Base-by-base conservation (phyloP, 1,140 invertebrate species). In the Manduca sexta region DNA sequence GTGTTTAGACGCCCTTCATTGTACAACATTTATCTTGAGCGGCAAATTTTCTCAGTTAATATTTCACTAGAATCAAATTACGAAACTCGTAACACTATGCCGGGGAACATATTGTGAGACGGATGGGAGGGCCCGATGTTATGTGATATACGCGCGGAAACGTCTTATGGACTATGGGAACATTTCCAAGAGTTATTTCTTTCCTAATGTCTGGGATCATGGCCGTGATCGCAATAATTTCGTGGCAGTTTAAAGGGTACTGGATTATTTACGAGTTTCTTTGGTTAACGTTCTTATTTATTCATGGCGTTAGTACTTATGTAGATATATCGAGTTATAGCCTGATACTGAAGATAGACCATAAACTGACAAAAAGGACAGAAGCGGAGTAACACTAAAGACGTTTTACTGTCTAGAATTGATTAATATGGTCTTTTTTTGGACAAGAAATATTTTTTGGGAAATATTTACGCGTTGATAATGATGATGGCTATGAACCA, bases 61-160 rank as follows among this genome's bases (percentile, higher is more conserved):
- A 78, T 75, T 74, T 75, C 68, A 75, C 60, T 46, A 49, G 74
- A 77, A 75, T 75, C 68, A 77, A 80, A 77, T 77, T 77, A 77
- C 75, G 71, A 48, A 66, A 64, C 60, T 66, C 73, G 55, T 72
- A 66, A 71, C 53, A 52, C 51, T 47, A 61, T 45, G 49, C 41
- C 52, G 52, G 56, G 58, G 52, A 69, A 74, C 65, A 71, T 79
- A 74, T 74, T 68, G 65, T 52, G 63, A 64, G 64, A 68, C 62
- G 65, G 50, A 66, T 69, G 59, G 56, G 49, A 56, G 57, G 58
- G 51, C 31, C 45, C 60, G 45, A 47, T 56, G 64, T 55, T 66
- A 72, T 68, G 61, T 55, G 60, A 63, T 68, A 69, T 67, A 67
- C 66, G 60, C 60, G 50, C 43, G 53, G 61, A 65, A 67, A 66